These are phyloP conservation scores for Cephalopterus ornatus DNA, from an alignment of 2,113 vertebrate genomes.

Conservation along the genomic window DNA sequence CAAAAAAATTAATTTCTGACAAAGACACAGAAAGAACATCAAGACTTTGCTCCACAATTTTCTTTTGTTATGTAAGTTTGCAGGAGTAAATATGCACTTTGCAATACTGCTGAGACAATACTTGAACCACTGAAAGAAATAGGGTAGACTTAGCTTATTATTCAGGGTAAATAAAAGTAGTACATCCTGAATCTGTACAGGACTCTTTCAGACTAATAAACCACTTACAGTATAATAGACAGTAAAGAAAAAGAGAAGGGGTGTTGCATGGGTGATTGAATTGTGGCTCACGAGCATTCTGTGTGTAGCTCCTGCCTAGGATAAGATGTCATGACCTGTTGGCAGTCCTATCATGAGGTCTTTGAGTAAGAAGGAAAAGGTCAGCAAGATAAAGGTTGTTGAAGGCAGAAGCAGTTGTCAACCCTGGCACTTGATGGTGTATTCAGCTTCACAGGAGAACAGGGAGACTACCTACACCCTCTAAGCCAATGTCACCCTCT, in stretches of 20 bases:
- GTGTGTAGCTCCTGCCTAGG: background rate
- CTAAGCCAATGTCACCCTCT: background rate
- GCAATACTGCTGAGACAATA: background rate
- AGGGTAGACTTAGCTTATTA: background rate
- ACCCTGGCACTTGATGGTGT: fast-evolving
- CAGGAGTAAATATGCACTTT: background rate
- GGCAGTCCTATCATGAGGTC: background rate
- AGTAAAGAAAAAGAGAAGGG: background rate
- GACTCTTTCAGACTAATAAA: background rate
- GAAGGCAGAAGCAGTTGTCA: background rate
- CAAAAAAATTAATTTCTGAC: background rate
- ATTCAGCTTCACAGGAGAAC: background rate
- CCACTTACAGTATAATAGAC: background rate
- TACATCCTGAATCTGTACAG: background rate
- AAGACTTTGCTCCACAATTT: background rate
- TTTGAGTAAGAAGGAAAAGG: background rate
- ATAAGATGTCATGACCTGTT: background rate
- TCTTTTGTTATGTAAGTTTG: background rate
- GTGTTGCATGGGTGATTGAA: background rate
- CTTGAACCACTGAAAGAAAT: background rate
- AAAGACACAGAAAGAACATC: background rate
- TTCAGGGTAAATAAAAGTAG: background rate
- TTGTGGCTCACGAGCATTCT: background rate
- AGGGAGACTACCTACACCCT: background rate
- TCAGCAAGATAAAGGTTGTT: background rate